Evolutionary conservation across 2,797 vertebrate genomes (phyloP), one percentile per base, ranked within the genome.

Genomic region (Mallotus villosus): DNA sequence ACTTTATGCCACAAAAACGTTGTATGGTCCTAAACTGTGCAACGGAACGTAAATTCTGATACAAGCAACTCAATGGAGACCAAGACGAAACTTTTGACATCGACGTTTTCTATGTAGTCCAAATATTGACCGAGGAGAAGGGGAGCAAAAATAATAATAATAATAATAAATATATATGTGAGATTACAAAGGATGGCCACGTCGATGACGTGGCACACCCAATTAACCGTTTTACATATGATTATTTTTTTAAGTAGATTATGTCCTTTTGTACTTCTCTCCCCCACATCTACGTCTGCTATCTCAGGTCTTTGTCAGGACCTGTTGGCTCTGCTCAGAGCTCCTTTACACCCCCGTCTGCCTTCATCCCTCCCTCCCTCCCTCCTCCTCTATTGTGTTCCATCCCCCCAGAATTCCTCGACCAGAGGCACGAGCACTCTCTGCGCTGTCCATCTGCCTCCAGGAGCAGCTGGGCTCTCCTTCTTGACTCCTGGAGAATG

Each of bases 361-460:
- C 27, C 46, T 51, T 67, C 62, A 59, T 72, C 74, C 75, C 71
- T 59, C 73, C 74, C 59, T 61, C 59, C 1, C 4, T 24, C 11
- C 37, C 37, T 46, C 21, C 63, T 6, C n/a, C 3, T 65, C 37
- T 71, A 76, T 76, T 80, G 72, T 74, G 73, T 76, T 64, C 63
- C 67, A 74, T 80, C 80, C 79, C 70, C 81, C 78, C 72, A 77
- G 79, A 75, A 80, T 74, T 63, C 57, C 70, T 17, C 14, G 8
- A 61, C 74, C 77, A 25, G 25, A 59, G 70, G 80, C 72, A 71
- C 57, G 73, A 72, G 67, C 73, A 75, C 80, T 75, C 67, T 69
- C 75, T 70, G 72, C 25, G 64, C 63, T 68, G 70, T 66, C 81
- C 83, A 83, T 83, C 79, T 85, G 83, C 71, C 74, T 73, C 75